phyloP scores from a whole-genome alignment of 2,113 vertebrate species.

The Speoplatyrhinus poulsoni region DNA sequence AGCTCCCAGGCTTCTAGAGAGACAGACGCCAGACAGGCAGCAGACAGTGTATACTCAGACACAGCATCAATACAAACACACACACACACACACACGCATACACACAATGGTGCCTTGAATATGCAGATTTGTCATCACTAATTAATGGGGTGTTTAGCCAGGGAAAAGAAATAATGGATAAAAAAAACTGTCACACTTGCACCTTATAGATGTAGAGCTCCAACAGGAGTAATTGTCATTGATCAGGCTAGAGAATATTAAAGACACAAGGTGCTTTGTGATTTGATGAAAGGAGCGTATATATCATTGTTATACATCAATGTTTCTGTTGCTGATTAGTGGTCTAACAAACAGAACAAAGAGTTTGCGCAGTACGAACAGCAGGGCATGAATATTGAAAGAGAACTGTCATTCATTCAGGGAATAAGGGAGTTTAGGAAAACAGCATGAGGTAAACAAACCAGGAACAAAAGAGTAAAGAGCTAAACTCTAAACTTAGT shows the following conservation, averaged over 20 bases:
- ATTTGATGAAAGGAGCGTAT: slow-evolving; percentile 35
- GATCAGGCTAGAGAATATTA: slow-evolving; percentile 31
- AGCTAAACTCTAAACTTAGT: not conserved
- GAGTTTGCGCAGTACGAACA: slow-evolving; percentile 15
- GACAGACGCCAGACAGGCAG: slow-evolving; percentile 5
- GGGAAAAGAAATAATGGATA: slow-evolving; percentile 25
- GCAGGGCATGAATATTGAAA: slow-evolving; percentile 34
- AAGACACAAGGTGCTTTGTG: slow-evolving; percentile 39
- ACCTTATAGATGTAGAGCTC: slow-evolving; percentile 27
- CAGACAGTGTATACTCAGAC: slow-evolving; percentile 22
- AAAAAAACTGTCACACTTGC: slow-evolving; percentile 7
- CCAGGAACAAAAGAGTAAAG: slow-evolving; percentile 4
- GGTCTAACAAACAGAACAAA: slow-evolving; percentile 37
- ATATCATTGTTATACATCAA: slow-evolving; percentile 36
- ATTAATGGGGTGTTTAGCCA: slow-evolving; percentile 42
- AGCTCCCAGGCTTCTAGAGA: not conserved
- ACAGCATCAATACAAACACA: not conserved
- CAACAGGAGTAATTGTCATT: slow-evolving; percentile 43
- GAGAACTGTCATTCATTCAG: not conserved
- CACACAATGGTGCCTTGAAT: slow-evolving; percentile 1
- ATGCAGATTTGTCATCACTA: slow-evolving; percentile 22
- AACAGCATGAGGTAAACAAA: slow-evolving; percentile 2
- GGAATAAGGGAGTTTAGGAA: slow-evolving; percentile 5
- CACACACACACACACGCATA: slow-evolving; percentile 13
- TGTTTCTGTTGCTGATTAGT: slow-evolving; percentile 43